A percentile compares a stretch with the other conserved stretches of the same genome.
These are phyloP conservation scores for Drosophila pachea DNA, from an alignment of 1,140 invertebrate genomes.

Conservation along the genomic window DNA sequence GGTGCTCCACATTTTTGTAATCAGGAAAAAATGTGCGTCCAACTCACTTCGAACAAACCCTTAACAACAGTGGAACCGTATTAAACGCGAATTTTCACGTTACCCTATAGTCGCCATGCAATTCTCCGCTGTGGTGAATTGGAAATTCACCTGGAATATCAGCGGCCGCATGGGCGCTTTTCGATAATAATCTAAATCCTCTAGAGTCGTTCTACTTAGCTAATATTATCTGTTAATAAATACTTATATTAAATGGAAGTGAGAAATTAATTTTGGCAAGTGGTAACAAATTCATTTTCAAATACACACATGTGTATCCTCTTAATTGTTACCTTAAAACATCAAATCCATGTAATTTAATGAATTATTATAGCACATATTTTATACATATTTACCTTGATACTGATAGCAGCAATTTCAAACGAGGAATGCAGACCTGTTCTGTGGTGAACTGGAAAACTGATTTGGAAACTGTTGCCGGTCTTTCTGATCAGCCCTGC, in stretches of 20 bases:
- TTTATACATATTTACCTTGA: slow-evolving; percentile 1
- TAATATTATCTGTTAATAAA: no score
- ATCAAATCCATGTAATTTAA: no score
- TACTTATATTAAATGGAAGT: no score
- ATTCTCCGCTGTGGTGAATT: slow-evolving; percentile 42
- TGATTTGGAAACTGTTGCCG: slow-evolving; percentile 30
- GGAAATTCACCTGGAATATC: slow-evolving; percentile 29
- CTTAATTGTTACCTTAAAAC: no score
- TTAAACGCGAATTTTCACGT: slow-evolving; percentile 51
- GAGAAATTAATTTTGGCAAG: no score
- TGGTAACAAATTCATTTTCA: no score
- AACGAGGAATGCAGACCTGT: slow-evolving; percentile 29
- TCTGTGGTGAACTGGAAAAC: slow-evolving; percentile 49
- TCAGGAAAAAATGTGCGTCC: slow-evolving; percentile 27
- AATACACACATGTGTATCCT: no score
- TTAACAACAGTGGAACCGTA: slow-evolving; percentile 75
- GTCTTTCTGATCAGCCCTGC: slow-evolving; percentile 13
- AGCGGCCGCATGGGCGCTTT: slow-evolving; percentile 33
- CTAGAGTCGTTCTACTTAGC: no score
- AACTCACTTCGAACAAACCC: slow-evolving; percentile 79
- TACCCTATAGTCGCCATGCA: slow-evolving; percentile 44
- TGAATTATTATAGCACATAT: background rate
- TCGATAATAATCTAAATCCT: slow-evolving; percentile 29
- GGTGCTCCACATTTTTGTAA: slow-evolving; percentile 34
- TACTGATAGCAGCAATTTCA: background rate